Evolutionary conservation across 2,113 vertebrate genomes (phyloP), one percentile per base, ranked within the genome.

Genomic region (Ictidomys tridecemlineatus): DNA sequence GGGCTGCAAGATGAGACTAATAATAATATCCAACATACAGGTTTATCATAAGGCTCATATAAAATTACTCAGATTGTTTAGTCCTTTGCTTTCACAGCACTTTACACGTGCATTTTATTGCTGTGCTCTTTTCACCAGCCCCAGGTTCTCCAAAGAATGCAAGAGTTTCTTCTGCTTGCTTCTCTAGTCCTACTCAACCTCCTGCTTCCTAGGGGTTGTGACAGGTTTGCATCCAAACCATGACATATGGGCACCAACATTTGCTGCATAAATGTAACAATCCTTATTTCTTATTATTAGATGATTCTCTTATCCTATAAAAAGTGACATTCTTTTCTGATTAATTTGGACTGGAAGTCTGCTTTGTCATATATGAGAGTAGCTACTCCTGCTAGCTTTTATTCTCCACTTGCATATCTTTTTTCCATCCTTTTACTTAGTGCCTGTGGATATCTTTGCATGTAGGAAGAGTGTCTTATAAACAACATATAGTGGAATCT

Each of bases 31-130:
- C 22, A 63, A 48, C 12, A 26, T 37, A 37, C 5, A 74, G 37
- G n/a, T n/a, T 89, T 83, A 45, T 56, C 28, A 24, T 48, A 37
- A 72, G 26, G 8, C n/a, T 58, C 37, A 7, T 8, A 3, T 2
- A 34, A 51, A 5, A 9, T 7, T 8, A 56, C 73, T 51, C 22
- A 0, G 17, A 0, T 67, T 34, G 14, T 74, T 39, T 4, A 82
- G 37, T 14, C 8, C 45, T 37, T 85, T 17, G 20, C 89, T 80
- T 84, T 48, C 6, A 8, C n/a, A 69, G 77, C 8, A 17, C 56
- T 53, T 79, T 77, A 26, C 12, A 17, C 0, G 2, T 5, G 17
- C 0, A 0, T 5, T 12, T 26, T 56, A 10, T 56, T 20, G 9
- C 4, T 6, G 45, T 56, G 3, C 24, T 22, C 17, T 91, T 11